phyloP scores from a whole-genome alignment of 2,888 invertebrate species.

The Agonopterix alstromeriana region DNA sequence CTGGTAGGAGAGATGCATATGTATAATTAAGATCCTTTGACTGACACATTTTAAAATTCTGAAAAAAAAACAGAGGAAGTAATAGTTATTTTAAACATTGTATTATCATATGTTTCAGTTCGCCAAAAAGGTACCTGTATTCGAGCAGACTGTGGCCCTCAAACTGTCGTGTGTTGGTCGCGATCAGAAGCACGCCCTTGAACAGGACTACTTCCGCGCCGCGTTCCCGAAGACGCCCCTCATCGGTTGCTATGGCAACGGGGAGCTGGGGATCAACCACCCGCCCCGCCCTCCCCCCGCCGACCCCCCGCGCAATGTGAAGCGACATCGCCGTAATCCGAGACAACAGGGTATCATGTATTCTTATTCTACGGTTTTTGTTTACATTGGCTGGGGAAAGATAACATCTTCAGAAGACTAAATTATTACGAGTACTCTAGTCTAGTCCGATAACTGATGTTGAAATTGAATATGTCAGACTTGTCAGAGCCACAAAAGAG shows the following conservation, averaged over 20 bases:
- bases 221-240: slow-evolving; percentile 55
- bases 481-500: too few species aligned
- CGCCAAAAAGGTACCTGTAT: slow-evolving; percentile 50
- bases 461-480: too few species aligned
- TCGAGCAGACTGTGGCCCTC: slow-evolving; percentile 53
- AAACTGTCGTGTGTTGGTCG: slow-evolving; percentile 66
- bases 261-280: slow-evolving; percentile 57
- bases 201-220: slow-evolving; percentile 51
- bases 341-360: slow-evolving; percentile 46
- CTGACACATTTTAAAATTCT: too few species aligned
- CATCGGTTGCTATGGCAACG: slow-evolving; percentile 64
- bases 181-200: slow-evolving; percentile 49
- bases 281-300: slow-evolving; percentile 27
- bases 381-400: slow-evolving; percentile 68
- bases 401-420: slow-evolving; percentile 11
- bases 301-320: slow-evolving; percentile 14
- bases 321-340: slow-evolving; percentile 28
- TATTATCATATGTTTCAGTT: slow-evolving; percentile 36
- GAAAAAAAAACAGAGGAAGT: too few species aligned
- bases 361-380: slow-evolving; percentile 62
- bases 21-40: too few species aligned
- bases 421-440: neutral
- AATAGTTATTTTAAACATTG: too few species aligned
- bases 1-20: too few species aligned
- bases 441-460: neutral